Base-by-base conservation (phyloP, 2,888 invertebrate species). In the Zaprionus obscuricornis region DNA sequence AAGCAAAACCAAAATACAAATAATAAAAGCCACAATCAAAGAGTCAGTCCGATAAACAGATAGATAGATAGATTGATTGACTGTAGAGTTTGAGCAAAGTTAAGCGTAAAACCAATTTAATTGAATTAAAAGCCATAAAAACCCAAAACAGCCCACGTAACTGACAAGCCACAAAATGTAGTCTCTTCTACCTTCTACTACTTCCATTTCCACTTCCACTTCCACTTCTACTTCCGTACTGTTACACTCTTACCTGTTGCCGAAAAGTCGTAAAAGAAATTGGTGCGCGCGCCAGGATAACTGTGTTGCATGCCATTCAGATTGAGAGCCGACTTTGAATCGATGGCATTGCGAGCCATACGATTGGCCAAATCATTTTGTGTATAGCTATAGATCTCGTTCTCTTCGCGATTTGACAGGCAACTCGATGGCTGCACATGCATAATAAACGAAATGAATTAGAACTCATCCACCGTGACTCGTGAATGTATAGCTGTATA, bases 361-460 rank as follows among this genome's bases (percentile, higher is more conserved):
- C 95, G 95, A 84, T 94, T 94, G 57, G 95, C 95, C 89, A 95
- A 95, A 79, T 95, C 95, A 56, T 96, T 96, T 89, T 96, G 95
- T 31, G 95, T 95, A 87, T 96, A 96, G 72, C 96, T 96, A 89
- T 96, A 96, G 89, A 96, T 96, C 91, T 96, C 96, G 87, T 96
- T 96, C 90, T 96, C 96, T 91, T 96, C 96, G 87, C 96, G 96
- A 90, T 96, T 96, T 78, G 96, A 95, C 85, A 96, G 92, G 89
- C 96, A 96, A 91, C 96, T 96, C 82, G 96, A 96, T 65, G 96
- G 96, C 96, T 96, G 92, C 75, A 88, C 56, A 59, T 74, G 77
- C 79, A 84, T 76, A 77, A 73, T 70, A 65, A 84, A 79, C 52
- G 66, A 84, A 66, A 74, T 66, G 76, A 66, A 79, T 77, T 77